Base-by-base conservation (phyloP, 2,113 vertebrate genomes). In the Peromyscus californicus region DNA sequence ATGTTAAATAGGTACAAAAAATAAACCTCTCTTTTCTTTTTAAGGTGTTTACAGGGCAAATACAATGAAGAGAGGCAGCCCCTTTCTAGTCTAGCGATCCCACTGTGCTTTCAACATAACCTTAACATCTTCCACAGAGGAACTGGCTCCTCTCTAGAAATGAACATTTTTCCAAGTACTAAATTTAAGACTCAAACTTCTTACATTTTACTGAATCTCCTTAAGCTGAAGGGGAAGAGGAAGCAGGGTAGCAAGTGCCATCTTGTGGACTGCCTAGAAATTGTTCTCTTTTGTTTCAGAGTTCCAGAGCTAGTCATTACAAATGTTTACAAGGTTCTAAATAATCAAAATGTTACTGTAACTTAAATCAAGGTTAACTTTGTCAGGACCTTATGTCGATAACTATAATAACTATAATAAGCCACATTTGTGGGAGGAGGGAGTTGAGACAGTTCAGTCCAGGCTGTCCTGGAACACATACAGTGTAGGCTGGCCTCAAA, bases 201-300 rank as follows among this genome's bases (percentile, higher is more conserved):
- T 90, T 78, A 79, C 63, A 92, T 87, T 90, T 79, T 93, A 63
- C 67, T 26, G 3, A 86, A 89, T 92, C 89, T 95, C 76, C 80
- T 72, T 82, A 94, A 17, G 6, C 54, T 51, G 69, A 78, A n/a
- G 31, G 80, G 85, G 45, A 86, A 98, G 19, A 98, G 45, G 74
- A 98, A 98, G 97, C 88, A 98, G 97, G 98, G 90, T 97, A 51
- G 74, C 97, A 99, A 98, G 98, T 98, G 98, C 98, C 99, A 98
- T 96, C 99, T 99, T 98, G 98, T 99, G 98, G 99, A 95, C 96
- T 74, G 95, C 36, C 51, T 26, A 48, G 31, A 97, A 97, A 98
- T 94, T 74, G 59, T 92, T 97, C 76, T 90, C 76, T 5, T 31
- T n/a, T 65, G 76, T 21, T 82, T 65, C 75, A 88, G 59, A 42